A percentile compares a stretch with the other conserved stretches of the same genome.
phyloP scores from a whole-genome alignment of 2,797 vertebrate genomes.

The Heterohyrax brucei region DNA sequence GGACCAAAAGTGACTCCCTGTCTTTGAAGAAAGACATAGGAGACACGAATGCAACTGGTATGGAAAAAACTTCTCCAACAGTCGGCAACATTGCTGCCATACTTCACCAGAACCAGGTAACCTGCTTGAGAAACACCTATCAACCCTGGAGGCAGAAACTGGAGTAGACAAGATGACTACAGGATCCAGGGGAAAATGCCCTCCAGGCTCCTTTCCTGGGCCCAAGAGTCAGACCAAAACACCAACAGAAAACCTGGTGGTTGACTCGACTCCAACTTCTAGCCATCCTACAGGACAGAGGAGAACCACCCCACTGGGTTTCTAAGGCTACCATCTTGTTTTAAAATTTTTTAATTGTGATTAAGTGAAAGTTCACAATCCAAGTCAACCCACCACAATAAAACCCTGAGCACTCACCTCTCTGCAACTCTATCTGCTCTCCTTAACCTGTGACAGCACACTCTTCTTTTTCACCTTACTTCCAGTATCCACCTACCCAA shows the following conservation, averaged over 20 bases:
- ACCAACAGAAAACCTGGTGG: neutral
- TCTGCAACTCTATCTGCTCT: too few relatives aligned
- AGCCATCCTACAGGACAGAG: too few relatives aligned
- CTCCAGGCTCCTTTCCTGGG: neutral
- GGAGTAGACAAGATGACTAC: neutral
- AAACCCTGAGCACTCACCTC: too few relatives aligned
- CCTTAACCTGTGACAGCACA: too few relatives aligned
- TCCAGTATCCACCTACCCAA: too few relatives aligned
- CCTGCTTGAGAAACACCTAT: constrained; percentile 45
- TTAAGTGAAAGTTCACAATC: too few relatives aligned
- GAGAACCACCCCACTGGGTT: too few relatives aligned
- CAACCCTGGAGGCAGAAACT: constrained; percentile 26
- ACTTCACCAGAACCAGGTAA: constrained; percentile 16
- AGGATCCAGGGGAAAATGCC: constrained; percentile 6
- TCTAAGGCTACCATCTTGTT: too few relatives aligned
- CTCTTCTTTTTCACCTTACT: too few relatives aligned
- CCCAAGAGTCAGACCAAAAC: neutral
- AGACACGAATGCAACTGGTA: neutral
- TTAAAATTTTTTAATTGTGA: too few relatives aligned
- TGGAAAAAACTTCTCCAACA: constrained; percentile 14
- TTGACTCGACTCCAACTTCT: too few relatives aligned
- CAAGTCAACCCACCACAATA: too few relatives aligned
- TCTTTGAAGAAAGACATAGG: constrained; percentile 50
- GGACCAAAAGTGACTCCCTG: constrained; percentile 41
- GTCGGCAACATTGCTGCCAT: neutral